Evolutionary conservation across 2,113 vertebrate species (phyloP), one percentile per base, ranked within the genome.

Genomic region (Fregata magnificens): DNA sequence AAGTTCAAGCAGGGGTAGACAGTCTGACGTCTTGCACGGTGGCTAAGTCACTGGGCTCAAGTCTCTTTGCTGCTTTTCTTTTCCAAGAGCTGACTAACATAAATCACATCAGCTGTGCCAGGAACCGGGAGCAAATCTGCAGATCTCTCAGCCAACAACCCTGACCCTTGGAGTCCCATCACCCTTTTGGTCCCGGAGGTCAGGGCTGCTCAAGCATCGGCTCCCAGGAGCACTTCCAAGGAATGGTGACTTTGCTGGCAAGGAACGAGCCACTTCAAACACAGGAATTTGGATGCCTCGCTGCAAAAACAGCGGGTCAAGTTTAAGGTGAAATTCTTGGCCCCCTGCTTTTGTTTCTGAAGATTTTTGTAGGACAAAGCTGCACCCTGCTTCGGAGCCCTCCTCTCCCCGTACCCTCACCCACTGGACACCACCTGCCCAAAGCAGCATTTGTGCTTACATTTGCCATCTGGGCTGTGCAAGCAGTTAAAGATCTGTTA

Each of bases 311-410:
- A 94, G 47, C 7, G 0, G 94, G 90, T 72, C 67, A 73, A 69
- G 65, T 28, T 56, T 5, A 50, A 91, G 88, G 91, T 87, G 86
- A 93, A 84, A 96, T 92, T 87, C 93, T 92, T 72, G 47, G 12
- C 50, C 72, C 34, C 79, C 47, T 86, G 86, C 84, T 95, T 91
- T 73, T 76, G 50, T 61, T 80, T 50, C 78, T 9, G 61, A 32
- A 70, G 65, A 5, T 18, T 85, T 94, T 28, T 89, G n/a, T 12
- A 32, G 63, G 61, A 61, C 61, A 56, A 79, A 84, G 28, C 52
- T 77, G 25, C 1, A 7, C 59, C 66, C 82, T 79, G 77, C 81
- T 72, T 50, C 3, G 1, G n/a, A 16, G 36, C 29, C 36, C 40
- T 52, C 31, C 36, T 52, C 11, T 65, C 74, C 69, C 56, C 1